A percentile compares a stretch with the other conserved stretches of the same genome.
Conservation (phyloP, 1,140 invertebrate species). For the Diorhabda elongata region DNA sequence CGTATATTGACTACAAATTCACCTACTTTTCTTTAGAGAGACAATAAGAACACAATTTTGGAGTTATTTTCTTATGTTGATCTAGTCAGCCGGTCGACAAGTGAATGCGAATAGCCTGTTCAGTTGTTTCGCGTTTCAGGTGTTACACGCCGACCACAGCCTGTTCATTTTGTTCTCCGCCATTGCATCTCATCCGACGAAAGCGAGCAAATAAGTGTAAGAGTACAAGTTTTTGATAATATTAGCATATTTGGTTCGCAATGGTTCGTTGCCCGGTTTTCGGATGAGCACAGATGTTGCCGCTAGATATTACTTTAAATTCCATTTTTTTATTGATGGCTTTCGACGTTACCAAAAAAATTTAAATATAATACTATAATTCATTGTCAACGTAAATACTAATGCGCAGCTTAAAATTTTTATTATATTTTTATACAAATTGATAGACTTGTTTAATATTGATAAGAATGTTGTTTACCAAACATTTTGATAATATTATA, state of each 20-base stretch:
- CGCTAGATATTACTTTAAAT: constrained; percentile 5
- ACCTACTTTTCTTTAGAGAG: no score
- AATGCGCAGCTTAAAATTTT: no score
- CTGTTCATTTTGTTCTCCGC: constrained; percentile 5
- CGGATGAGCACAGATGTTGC: constrained; percentile 7
- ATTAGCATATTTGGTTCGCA: constrained; percentile 12
- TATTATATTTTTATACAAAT: no score
- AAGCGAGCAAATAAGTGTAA: constrained; percentile 13
- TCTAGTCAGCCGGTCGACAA: constrained; percentile 1
- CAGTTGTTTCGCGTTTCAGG: constrained; percentile 8
- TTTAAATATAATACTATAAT: background rate
- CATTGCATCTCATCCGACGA: background rate
- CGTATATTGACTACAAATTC: no score
- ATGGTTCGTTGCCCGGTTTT: constrained; percentile 6
- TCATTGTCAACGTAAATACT: no score
- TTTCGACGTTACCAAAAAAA: background rate
- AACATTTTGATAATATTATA: no score
- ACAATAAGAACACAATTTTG: no score
- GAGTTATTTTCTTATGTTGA: background rate
- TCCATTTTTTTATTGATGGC: background rate
- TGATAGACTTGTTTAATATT: no score
- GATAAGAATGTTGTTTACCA: no score
- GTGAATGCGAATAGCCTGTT: constrained; percentile 12
- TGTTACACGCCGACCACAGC: constrained; percentile 7
- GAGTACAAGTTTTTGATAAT: constrained; percentile 12